Base-by-base conservation (phyloP, 2,113 vertebrate species). In the Argyrosomus japonicus region DNA sequence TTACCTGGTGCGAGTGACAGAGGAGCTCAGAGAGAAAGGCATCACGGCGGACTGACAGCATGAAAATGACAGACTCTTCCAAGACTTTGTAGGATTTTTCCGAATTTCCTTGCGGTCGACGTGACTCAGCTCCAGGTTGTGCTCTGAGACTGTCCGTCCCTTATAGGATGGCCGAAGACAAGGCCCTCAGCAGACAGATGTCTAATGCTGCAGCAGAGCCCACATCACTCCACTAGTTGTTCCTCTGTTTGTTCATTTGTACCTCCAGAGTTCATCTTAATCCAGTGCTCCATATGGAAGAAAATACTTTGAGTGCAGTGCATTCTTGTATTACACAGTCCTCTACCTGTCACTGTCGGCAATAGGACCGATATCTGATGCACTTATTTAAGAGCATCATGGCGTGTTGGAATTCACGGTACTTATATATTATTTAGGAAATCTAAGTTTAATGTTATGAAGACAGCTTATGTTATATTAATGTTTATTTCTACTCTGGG, bases 21-120 rank as follows among this genome's bases (percentile, higher is more conserved):
- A 98, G 91, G 97, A 98, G 86, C 95, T 98, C 79, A 93, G 97
- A 91, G 97, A 97, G 91, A 98, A 98, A 93, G 97, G 96, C 72
- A 97, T 98, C 92, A 96, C 95, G 0, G 95, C 95, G 3, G 97
- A 97, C 90, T 98, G 94, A 96, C 61, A 3, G 29, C 79, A 45
- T n/a, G 57, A 47, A 50, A 87, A 60, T 12, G 56, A 40, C 60
- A 60, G 74, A 74, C 40, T 78, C 85, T 88, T 91, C 81, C 87
- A 25, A 83, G 87, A 86, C 79, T 84, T 85, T 86, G 67, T 74
- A 53, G 82, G 79, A 89, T 83, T 87, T 87, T 51, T 82, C 40
- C 17, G 32, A 77, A 70, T 43, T 75, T 88, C 79, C 79, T 75
- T 62, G 61, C 25, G 47, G 78, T 79, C 87, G 86, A 88, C 81